Evolutionary conservation across 2,113 vertebrate genomes (phyloP), one percentile per base, ranked within the genome.

Genomic region (Phoxinus phoxinus): DNA sequence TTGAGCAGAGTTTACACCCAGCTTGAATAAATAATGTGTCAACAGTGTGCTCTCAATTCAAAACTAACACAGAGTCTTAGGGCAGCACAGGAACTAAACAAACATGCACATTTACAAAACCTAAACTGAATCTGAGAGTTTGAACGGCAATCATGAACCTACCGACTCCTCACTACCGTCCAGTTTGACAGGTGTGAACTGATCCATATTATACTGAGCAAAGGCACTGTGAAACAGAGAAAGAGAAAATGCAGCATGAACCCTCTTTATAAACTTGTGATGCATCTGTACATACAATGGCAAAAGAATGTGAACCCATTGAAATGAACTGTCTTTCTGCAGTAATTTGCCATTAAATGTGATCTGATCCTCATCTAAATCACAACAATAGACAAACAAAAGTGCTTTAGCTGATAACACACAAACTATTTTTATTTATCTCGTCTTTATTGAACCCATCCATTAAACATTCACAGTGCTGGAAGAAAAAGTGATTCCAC

Each of bases 161-260:
- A 99, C 98, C 95, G 96, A 96, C 89, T 99, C 98, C n/a, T 99
- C 98, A 2, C 96, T 96, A 92, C 97, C 96, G 82, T 98, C 97
- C 86, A 98, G 91, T 95, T 98, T 99, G 89, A 97, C 97, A 90
- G 98, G 98, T 87, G 97, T 98, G 93, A 99, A 99, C 92, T 99
- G 98, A 95, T 99, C 98, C 97, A 99, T 94, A 92, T 99, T 99
- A 94, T 99, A 99, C 91, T 99, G 97, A 93, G 98, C 98, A 96
- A 99, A 99, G 69, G 98, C 97, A 93, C 98, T 99, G 86, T 61
- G 91, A 89, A 11, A 81, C 12, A 73, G 11, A 73, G 79, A 88
- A 25, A 17, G 58, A 59, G 13, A 51, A 2, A 67, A n/a, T 9
- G 25, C 27, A 35, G 19, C 58, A n/a, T 41, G 11, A 58, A 84